A percentile compares a stretch with the other conserved stretches of the same genome.
phyloP scores from a whole-genome alignment of 2,113 vertebrate species.

The Sinocyclocheilus anophthalmus region DNA sequence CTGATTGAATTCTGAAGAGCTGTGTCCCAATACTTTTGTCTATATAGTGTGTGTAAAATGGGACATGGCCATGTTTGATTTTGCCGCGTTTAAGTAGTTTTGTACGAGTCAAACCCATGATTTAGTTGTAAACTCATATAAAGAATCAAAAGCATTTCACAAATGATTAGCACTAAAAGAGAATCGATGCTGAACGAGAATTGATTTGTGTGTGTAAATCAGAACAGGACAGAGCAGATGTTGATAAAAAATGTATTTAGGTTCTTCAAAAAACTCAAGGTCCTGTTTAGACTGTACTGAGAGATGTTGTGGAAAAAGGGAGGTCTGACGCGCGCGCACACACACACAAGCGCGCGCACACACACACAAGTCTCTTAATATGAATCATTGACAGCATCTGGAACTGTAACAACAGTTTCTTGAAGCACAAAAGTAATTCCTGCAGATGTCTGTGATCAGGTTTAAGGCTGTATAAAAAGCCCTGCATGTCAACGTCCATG shows the following conservation, averaged over 20 bases:
- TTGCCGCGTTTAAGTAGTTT: neutral
- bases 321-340: neutral
- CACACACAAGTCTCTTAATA: neutral
- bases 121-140: neutral
- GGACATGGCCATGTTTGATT: neutral
- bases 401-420: too few species aligned
- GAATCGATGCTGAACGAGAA: neutral
- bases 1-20: too few species aligned
- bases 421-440: neutral
- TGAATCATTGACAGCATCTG: neutral
- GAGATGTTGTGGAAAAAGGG: slow-evolving; percentile 41
- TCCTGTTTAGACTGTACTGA: slow-evolving; percentile 45
- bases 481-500: neutral
- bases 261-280: slow-evolving; percentile 40
- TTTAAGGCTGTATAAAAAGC: slow-evolving; percentile 3
- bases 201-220: neutral
- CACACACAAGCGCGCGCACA: neutral
- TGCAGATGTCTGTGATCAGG: neutral
- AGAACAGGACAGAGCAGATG: neutral
- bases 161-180: neutral
- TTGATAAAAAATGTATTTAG: slow-evolving; percentile 51
- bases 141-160: neutral
- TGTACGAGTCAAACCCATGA: neutral
- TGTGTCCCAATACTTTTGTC: too few species aligned
- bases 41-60: too few species aligned